A percentile compares a stretch with the other conserved stretches of the same genome.
Conservation (phyloP, 2,888 invertebrate genomes). For the Habroteleia sp. region DNA sequence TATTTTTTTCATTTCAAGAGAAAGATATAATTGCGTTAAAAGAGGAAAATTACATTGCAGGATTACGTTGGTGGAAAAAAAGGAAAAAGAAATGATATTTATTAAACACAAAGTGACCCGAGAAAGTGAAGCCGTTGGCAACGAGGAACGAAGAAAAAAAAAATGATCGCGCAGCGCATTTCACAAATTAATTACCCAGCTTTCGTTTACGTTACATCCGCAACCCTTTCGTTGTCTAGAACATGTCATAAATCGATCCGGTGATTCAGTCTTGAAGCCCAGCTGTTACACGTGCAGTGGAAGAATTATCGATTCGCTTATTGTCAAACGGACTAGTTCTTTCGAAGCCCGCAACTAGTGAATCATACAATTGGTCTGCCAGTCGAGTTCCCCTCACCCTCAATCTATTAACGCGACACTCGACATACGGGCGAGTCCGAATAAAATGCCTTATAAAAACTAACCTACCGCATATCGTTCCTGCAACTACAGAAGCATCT, state of each 20-base stretch:
- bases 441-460: conserved; percentile 44
- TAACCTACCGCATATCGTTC: conserved; percentile 47
- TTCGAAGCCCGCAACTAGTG: conserved; percentile 68
- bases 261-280: conserved; percentile 64
- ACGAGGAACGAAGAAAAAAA: too few relatives aligned
- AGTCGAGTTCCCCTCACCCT: conserved; percentile 41
- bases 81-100: too few relatives aligned
- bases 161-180: not conserved
- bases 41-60: too few relatives aligned
- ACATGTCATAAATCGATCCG: conserved; percentile 40
- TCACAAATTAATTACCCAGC: conserved; percentile 31
- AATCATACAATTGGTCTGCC: conserved; percentile 64
- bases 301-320: conserved; percentile 56
- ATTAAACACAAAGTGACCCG: too few relatives aligned
- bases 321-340: conserved; percentile 68
- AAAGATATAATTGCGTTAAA: too few relatives aligned
- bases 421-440: conserved; percentile 52
- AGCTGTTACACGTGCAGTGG: conserved; percentile 53
- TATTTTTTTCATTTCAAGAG: too few relatives aligned
- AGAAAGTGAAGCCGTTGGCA: too few relatives aligned
- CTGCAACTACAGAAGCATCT: conserved; percentile 18
- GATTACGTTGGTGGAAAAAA: too few relatives aligned
- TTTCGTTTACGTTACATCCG: conserved; percentile 5
- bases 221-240: conserved; percentile 19
- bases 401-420: conserved; percentile 42